Conservation (phyloP, 2,113 vertebrate genomes). For the Sphaerodactylus townsendi region DNA sequence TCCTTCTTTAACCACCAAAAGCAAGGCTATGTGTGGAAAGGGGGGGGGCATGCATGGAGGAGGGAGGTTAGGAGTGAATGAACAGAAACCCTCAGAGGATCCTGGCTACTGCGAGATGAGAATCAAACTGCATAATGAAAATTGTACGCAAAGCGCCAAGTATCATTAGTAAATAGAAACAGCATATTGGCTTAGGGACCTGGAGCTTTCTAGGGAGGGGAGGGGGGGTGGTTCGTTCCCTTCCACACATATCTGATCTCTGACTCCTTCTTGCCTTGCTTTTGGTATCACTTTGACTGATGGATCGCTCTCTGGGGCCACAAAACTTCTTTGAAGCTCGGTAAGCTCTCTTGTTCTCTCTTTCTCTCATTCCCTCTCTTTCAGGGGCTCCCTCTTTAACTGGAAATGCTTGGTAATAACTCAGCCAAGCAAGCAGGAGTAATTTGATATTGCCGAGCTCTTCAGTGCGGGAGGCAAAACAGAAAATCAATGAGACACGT, state of each 20-base stretch:
- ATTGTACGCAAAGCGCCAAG: too few relatives aligned
- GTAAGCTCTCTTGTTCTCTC: too few relatives aligned
- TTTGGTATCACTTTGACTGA: background rate
- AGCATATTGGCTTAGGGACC: too few relatives aligned
- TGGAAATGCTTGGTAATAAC: slow-evolving; percentile 35
- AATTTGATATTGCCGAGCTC: slow-evolving; percentile 34
- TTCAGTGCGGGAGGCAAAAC: slow-evolving; percentile 36
- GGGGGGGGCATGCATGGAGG: too few relatives aligned
- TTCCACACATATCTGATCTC: background rate
- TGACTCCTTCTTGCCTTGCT: background rate
- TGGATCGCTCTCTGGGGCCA: background rate
- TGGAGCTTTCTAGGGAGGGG: too few relatives aligned
- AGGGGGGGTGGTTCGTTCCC: background rate
- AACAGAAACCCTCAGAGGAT: too few relatives aligned
- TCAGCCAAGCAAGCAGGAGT: slow-evolving; percentile 45
- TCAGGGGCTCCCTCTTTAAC: background rate
- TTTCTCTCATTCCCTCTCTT: background rate
- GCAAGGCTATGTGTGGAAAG: too few relatives aligned
- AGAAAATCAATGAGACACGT: slow-evolving; percentile 52
- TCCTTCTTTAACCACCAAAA: too few relatives aligned
- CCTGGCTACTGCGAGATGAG: too few relatives aligned
- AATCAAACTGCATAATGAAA: too few relatives aligned
- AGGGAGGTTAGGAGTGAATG: too few relatives aligned
- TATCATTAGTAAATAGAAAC: too few relatives aligned
- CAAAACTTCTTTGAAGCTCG: background rate